Percentiles rank a stretch among this genome's conserved stretches.
phyloP scores from a whole-genome alignment of 2,888 invertebrate species.

The Xestoiulus laeticollis region DNA sequence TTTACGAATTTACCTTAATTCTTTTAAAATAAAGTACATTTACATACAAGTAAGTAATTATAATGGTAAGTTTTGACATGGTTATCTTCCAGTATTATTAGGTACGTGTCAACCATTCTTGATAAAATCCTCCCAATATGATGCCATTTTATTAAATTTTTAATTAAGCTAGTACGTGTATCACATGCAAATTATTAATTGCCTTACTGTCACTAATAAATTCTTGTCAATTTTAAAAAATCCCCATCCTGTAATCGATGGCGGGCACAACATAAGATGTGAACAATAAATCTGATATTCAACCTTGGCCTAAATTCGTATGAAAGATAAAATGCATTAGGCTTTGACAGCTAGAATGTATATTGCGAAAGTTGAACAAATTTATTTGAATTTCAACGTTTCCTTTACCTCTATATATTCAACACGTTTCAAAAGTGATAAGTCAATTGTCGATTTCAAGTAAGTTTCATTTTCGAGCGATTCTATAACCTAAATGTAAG shows the following conservation, averaged over 20 bases:
- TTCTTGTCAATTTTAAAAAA: background rate
- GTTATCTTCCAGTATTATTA: too few relatives aligned
- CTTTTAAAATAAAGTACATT: too few relatives aligned
- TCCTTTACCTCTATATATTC: background rate
- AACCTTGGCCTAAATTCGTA: background rate
- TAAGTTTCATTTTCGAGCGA: background rate
- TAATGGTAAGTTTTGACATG: too few relatives aligned
- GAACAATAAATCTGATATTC: conserved; percentile 16
- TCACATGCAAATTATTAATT: background rate
- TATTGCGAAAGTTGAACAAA: background rate
- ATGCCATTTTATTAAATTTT: too few relatives aligned
- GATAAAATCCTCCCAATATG: too few relatives aligned
- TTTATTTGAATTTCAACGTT: background rate
- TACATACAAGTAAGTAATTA: too few relatives aligned
- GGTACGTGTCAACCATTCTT: too few relatives aligned
- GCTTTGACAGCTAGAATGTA: background rate
- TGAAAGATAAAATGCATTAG: background rate
- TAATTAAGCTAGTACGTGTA: too few relatives aligned
- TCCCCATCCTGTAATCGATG: conserved; percentile 20
- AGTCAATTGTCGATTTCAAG: background rate
- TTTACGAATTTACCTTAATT: too few relatives aligned
- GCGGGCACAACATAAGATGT: background rate
- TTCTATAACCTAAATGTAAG: background rate
- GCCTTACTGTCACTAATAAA: background rate
- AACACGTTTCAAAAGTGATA: background rate